Percentiles rank a stretch among this genome's conserved stretches.
These are phyloP conservation scores for Parauchenoglanis ngamensis DNA, from an alignment of 2,797 vertebrate genomes.

Conservation along the genomic window DNA sequence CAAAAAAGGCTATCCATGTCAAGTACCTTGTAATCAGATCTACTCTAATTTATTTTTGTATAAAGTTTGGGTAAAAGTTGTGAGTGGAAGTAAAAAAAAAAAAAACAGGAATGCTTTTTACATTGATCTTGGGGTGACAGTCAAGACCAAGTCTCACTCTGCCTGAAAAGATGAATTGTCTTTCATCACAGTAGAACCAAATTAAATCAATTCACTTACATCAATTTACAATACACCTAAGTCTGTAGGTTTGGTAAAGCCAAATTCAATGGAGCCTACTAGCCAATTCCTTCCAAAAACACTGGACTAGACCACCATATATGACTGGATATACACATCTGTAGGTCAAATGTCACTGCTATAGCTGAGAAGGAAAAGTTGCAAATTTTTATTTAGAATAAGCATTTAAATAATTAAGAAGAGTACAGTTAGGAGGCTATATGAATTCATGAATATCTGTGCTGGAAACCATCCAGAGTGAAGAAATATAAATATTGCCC, in stretches of 20 bases:
- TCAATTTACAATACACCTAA: conserved; percentile 4
- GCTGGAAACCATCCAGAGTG: conserved; percentile 36
- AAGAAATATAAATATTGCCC: conserved; percentile 32
- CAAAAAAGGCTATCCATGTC: conserved; percentile 37
- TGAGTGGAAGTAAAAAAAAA: conserved; percentile 33
- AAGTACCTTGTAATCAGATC: conserved; percentile 14
- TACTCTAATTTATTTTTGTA: conserved; percentile 7
- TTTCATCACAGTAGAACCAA: conserved; percentile 46
- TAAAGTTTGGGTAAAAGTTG: conserved; percentile 37
- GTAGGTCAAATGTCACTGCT: conserved; percentile 51
- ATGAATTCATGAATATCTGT: conserved; percentile 37
- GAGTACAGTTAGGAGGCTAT: conserved; percentile 33
- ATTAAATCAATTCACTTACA: conserved; percentile 22
- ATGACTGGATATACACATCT: conserved; percentile 60
- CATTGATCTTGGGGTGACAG: conserved; percentile 40
- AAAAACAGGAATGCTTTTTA: conserved; percentile 30
- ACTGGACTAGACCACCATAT: conserved; percentile 62
- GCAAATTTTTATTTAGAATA: conserved; percentile 34
- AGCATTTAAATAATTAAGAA: conserved; percentile 45
- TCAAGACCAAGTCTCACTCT: conserved; percentile 43
- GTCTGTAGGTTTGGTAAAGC: conserved; percentile 31
- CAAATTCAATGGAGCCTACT: conserved; percentile 53
- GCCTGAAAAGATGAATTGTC: conserved; percentile 12
- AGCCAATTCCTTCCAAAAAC: conserved; percentile 67
- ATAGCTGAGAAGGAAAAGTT: conserved; percentile 49